Conservation (phyloP, 2,888 invertebrate species). For the Helobdella robusta region DNA sequence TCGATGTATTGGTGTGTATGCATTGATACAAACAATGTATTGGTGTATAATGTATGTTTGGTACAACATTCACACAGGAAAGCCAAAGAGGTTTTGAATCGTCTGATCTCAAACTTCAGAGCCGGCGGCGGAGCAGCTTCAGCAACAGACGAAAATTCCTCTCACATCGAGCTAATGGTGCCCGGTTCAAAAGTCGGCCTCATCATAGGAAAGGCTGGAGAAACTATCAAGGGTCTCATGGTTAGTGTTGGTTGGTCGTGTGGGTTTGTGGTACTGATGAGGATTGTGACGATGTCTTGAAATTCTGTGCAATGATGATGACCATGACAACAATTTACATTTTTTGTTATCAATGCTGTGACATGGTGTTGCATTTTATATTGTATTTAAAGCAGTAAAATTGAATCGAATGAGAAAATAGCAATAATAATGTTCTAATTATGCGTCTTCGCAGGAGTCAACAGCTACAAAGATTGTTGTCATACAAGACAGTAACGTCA, state of each 20-base stretch:
- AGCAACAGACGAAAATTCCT: constrained; percentile 20
- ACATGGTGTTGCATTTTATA: no score
- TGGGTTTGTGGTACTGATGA: no score
- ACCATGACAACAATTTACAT: no score
- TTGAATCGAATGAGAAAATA: no score
- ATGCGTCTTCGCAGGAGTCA: constrained; percentile 31
- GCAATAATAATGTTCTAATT: background rate
- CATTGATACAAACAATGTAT: no score
- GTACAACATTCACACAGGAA: constrained; percentile 9
- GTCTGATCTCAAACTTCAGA: constrained; percentile 24
- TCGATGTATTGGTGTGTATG: no score
- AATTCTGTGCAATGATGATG: no score
- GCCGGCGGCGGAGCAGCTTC: constrained; percentile 6
- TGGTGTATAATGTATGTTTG: background rate
- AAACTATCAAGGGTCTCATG: constrained; percentile 81
- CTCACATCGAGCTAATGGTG: constrained; percentile 74
- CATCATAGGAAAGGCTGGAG: constrained; percentile 97
- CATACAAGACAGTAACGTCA: constrained; percentile 89
- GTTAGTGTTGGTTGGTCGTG: constrained; percentile 36
- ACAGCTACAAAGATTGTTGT: constrained; percentile 99
- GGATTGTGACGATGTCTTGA: no score
- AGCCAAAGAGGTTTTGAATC: constrained; percentile 24
- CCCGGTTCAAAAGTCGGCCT: constrained; percentile 95
- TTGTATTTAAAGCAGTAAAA: no score
- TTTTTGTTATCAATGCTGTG: no score